These are phyloP conservation scores for Drosophila kurseongensis DNA, from an alignment of 1,140 invertebrate species.

Conservation along the genomic window DNA sequence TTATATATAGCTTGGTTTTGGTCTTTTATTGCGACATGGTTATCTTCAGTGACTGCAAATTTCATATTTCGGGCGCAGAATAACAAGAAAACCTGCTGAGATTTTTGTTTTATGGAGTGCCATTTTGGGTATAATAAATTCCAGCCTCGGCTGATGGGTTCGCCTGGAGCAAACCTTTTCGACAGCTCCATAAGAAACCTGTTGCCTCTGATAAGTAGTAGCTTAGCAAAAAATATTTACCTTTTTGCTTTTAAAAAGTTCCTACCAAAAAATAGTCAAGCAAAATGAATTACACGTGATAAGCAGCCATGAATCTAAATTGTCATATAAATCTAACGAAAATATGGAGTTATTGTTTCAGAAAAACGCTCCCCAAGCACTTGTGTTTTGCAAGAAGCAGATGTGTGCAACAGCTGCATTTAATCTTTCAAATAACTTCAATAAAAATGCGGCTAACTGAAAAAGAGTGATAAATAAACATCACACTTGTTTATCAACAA, in stretches of 20 bases:
- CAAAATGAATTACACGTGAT: constrained; percentile 1
- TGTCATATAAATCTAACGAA: neutral
- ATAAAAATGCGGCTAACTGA: no score
- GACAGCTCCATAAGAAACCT: constrained; percentile 16
- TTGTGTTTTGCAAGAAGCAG: no score
- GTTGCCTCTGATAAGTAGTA: constrained; percentile 39
- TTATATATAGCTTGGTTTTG: constrained; percentile 27
- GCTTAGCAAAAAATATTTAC: constrained; percentile 7
- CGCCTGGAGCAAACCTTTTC: constrained; percentile 9
- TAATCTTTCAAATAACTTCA: no score
- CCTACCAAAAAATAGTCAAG: neutral
- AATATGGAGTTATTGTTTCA: no score
- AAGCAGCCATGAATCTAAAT: neutral
- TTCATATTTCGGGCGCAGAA: constrained; percentile 5
- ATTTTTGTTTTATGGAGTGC: constrained; percentile 37
- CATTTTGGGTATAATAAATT: constrained; percentile 24
- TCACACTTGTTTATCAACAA: neutral
- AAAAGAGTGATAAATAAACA: no score
- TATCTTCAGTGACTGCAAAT: constrained; percentile 21
- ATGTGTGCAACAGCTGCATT: no score
- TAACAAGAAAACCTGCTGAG: constrained; percentile 21
- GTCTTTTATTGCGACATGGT: constrained; percentile 23
- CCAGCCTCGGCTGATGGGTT: constrained; percentile 26
- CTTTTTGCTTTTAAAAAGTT: neutral
- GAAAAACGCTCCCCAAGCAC: no score